phyloP scores from a whole-genome alignment of 2,113 vertebrate species.

The Notarius lentiginosus region DNA sequence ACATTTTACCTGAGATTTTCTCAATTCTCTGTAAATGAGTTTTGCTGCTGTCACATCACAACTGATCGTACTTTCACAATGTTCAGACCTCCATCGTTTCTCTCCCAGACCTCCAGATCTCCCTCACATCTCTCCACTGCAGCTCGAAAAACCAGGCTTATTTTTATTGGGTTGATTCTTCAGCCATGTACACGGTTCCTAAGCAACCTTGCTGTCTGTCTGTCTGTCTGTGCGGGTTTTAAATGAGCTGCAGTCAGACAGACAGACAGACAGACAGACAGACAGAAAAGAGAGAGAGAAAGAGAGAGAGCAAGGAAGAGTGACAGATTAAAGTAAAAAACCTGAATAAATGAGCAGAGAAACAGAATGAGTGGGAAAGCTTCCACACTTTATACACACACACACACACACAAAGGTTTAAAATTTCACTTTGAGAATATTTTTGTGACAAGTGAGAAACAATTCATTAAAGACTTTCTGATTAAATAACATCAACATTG shows the following conservation, averaged over 20 bases:
- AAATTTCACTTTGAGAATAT: neutral
- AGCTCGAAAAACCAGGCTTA: conserved; percentile 28
- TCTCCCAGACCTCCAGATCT: neutral
- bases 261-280: conserved; percentile 3
- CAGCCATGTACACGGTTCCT: conserved; percentile 36
- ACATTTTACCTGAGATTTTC: too few species aligned
- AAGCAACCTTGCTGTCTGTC: conserved; percentile 45
- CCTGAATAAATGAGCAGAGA: neutral
- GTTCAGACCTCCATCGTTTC: neutral
- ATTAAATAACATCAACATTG: neutral
- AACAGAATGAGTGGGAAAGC: neutral
- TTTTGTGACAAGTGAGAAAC: neutral
- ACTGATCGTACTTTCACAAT: too few species aligned
- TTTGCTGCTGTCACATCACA: too few species aligned
- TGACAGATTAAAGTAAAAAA: neutral
- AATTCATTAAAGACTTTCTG: neutral
- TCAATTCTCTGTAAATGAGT: too few species aligned
- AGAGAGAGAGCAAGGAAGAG: neutral
- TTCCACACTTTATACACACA: neutral
- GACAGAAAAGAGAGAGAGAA: neutral
- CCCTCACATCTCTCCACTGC: neutral
- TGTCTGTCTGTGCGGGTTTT: conserved; percentile 29
- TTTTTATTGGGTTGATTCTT: conserved; percentile 39
- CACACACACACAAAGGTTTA: neutral
- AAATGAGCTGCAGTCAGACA: conserved; percentile 34